Base-by-base conservation (phyloP, 2,113 vertebrate species). In the Nannobrachium achirus region DNA sequence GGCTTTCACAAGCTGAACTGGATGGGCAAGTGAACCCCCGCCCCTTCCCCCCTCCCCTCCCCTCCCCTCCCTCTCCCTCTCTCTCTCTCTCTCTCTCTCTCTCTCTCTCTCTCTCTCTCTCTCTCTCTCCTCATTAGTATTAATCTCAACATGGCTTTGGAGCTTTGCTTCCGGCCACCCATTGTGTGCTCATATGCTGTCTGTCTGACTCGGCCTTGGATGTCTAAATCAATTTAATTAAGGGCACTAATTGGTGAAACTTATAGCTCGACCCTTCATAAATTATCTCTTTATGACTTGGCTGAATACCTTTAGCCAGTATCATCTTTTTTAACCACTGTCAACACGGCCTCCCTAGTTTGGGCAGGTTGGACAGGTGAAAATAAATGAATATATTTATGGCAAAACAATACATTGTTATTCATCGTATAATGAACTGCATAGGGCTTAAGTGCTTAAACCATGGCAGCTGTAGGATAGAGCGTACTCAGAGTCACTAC, bases 191-290 rank as follows among this genome's bases (percentile, higher is more conserved):
- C 57, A 25, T 64, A 51, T 57, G 15, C 56, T 63, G 49, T 39
- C 33, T 9, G 49, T 56, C 52, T 60, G 20, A 50, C 56, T 46
- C 40, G 41, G 57, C 25, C 42, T 33, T 56, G 38, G 51, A 67
- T 75, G 58, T 63, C 58, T 61, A 62, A 66, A 67, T 77, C 53
- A 66, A 16, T 71, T 66, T 67, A 71, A 71, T 77, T 76, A 66
- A 46, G 25, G 50, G 16, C 20, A 66, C 55, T 67, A 77, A 71
- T 77, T 77, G 52, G 62, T 52, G 63, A 59, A 13, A 42, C 49
- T 53, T 18, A 50, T 3, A 50, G 16, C 7, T 11, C 38, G 19
- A 4, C 33, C 38, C 39, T 16, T 53, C 50, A 49, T 6, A 41
- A 52, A 38, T 49, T 62, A 13, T 10, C 44, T 45, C 16, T 41